Conservation (phyloP, 2,113 vertebrate genomes). For the Larimichthys crocea region DNA sequence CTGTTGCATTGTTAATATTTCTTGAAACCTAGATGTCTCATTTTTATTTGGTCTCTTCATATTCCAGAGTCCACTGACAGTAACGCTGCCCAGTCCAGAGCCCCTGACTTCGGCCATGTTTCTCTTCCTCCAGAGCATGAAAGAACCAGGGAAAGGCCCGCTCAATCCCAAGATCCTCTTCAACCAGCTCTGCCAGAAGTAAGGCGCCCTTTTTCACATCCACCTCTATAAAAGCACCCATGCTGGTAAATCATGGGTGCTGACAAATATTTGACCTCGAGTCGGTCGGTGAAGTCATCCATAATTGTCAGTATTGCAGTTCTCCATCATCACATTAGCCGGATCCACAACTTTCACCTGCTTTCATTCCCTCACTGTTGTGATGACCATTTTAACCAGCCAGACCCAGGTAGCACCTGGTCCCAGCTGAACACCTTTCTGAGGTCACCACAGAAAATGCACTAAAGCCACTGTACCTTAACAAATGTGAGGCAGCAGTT, state of each 20-base stretch:
- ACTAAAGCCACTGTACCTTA: conserved; percentile 41
- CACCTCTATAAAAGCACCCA: background rate
- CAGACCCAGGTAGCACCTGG: conserved; percentile 67
- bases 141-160: conserved; percentile 91
- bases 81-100: conserved; percentile 91
- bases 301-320: conserved; percentile 5
- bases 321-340: conserved; percentile 7
- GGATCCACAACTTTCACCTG: conserved; percentile 54
- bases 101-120: conserved; percentile 96
- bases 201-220: conserved; percentile 58
- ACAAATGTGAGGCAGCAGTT: conserved; percentile 37
- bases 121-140: conserved; percentile 96
- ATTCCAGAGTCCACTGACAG: conserved; percentile 88
- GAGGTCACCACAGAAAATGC: conserved; percentile 30
- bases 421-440: conserved; percentile 50
- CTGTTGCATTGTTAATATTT: background rate
- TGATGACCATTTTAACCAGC: conserved; percentile 61
- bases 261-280: background rate
- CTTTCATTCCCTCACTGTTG: conserved; percentile 33
- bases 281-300: background rate
- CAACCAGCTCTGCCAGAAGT: conserved; percentile 98
- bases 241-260: background rate
- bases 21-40: background rate
- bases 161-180: conserved; percentile 96
- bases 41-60: background rate